Evolutionary conservation across 2,797 vertebrate species (phyloP), one percentile per base, ranked within the genome.

Genomic region (Gymnopithys bicolor): DNA sequence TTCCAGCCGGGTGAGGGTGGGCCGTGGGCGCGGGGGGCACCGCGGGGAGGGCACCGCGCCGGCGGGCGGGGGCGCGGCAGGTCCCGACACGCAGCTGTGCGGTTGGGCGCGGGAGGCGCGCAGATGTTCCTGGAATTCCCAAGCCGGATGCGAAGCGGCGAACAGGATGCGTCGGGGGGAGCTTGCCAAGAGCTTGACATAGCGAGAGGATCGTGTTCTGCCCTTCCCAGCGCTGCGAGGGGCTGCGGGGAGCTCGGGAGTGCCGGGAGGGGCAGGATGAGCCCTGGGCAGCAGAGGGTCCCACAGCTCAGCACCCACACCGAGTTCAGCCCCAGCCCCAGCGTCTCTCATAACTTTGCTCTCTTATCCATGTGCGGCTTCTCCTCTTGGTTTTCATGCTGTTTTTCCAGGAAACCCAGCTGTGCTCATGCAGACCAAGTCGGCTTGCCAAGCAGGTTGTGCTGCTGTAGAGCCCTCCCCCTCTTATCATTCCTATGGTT

Each of bases 71-170:
- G 15, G 55, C 23, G 23, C 56, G 18, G 98, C 97, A 98, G 97
- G 97, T 96, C 86, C n/a, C 74, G 97, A 96, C 98, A 97, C n/a
- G 82, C 97, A 96, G 96, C 89, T 89, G 95, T 95, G 96, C 23
- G 83, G 85, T 67, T 84, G 93, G 93, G 94, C 75, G 37, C 77
- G 96, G 95, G 96, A 97, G 94, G 82, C 22, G 86, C 55, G 84
- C 97, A 98, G 97, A 97, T 97, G 98, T 98, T 97, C 98, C 97
- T 98, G 98, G 98, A 98, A 98, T 98, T 98, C 98, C 98, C 98
- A 97, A 97, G 97, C 97, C 98, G 97, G 93, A 96, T 97, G 88
- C 96, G 87, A 97, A 97, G 97, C 98, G 96, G 97, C 63, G 97
- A 94, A 84, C 97, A 98, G 98, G 98, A 98, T 97, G 94, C 68